Base-by-base conservation (phyloP, 2,797 vertebrate genomes). In the Danionella dracula region DNA sequence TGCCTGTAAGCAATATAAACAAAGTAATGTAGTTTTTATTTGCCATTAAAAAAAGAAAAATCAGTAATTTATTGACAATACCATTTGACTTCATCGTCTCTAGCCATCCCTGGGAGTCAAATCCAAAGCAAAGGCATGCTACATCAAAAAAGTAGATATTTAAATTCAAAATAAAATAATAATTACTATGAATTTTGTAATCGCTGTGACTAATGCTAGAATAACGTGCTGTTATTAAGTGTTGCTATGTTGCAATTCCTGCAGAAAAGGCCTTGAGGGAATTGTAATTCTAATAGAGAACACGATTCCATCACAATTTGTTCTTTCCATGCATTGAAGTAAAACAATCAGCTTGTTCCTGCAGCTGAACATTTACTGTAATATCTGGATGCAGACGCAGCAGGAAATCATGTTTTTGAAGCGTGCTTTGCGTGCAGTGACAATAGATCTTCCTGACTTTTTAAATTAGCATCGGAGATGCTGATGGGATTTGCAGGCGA, bases 401-500 rank as follows among this genome's bases (percentile, higher is more conserved):
- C 21, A 48, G 53, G 34, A 66, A 66, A 40, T 66, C 20, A 21
- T 1, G 6, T 17, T 37, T 48, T 60, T 4, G 10, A 45, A 5
- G 29, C 31, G 29, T 11, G 41, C 20, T 66, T 57, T 31, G 8
- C 42, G 2, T 40, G 51, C 17, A 10, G 13, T 20, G 42, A 40
- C 32, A 66, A 48, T 48, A 31, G 20, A 35, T 11, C 44, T 59
- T 57, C 20, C 53, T 48, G 42, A 48, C 21, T 8, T 29, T 31
- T 51, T 55, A 41, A 35, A 21, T 60, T 16, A 38, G 34, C 32
- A 46, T 17, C 5, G 2, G 42, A 38, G 32, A 38, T 38, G 48
- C 63, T 40, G 35, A 66, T 66, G 63, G 21, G 41, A 56, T 48
- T 57, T 35, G 19, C 58, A 68, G 53, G 10, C 59, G 51, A 32